Conservation (phyloP, 2,113 vertebrate genomes). For the Mustela nigripes region DNA sequence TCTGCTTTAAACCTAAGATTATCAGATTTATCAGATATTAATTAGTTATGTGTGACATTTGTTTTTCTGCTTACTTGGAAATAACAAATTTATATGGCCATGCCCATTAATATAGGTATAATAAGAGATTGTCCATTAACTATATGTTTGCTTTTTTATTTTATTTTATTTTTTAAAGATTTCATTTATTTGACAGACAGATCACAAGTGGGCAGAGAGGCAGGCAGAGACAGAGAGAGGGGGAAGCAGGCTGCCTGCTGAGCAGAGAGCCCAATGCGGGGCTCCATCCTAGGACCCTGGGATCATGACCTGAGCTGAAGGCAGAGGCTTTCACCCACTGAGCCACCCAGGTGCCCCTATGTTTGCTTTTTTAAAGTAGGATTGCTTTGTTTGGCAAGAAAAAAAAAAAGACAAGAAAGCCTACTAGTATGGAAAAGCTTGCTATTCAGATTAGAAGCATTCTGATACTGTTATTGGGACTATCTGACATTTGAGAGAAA, state of each 20-base stretch:
- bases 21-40: neutral
- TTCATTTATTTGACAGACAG: too few relatives aligned
- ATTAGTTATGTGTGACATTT: conserved; percentile 7
- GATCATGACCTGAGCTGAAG: too few relatives aligned
- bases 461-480: neutral
- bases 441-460: neutral
- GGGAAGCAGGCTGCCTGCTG: too few relatives aligned
- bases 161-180: too few relatives aligned
- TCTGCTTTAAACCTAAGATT: conserved; percentile 28
- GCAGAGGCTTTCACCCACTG: too few relatives aligned
- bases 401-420: neutral
- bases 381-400: conserved; percentile 9
- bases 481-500: conserved; percentile 32
- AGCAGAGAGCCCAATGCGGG: too few relatives aligned
- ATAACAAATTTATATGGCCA: neutral
- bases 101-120: neutral
- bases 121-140: neutral
- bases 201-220: too few relatives aligned
- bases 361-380: conserved; percentile 49
- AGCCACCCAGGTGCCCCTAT: neutral
- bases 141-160: conserved; percentile 14
- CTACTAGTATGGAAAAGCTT: neutral
- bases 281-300: too few relatives aligned
- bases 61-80: neutral
- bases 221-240: too few relatives aligned